Base-by-base conservation (phyloP, 2,797 vertebrate species). In the Pteropus rufus region DNA sequence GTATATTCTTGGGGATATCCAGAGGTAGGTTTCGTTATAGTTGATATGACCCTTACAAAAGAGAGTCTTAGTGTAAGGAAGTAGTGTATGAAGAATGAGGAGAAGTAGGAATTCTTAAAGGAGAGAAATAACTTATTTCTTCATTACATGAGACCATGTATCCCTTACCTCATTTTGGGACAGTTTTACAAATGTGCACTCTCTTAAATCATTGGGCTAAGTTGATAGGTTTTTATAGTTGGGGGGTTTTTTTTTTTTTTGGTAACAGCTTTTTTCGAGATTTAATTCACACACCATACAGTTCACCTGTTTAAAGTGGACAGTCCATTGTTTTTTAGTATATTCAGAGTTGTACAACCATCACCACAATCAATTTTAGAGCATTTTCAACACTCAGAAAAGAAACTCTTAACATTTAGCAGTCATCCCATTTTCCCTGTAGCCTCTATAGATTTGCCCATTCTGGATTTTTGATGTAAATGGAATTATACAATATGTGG, bases 71-170 rank as follows among this genome's bases (percentile, higher is more conserved):
- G 19, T 83, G 11, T 72, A 92, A 82, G 79, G 19, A 89, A 64
- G 26, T 93, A 36, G 36, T 46, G 5, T 54, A 60, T 88, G 46
- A 73, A 15, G 0, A 90, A 41, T 90, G 23, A 90, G 65, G 46
- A 86, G 60, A 90, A 83, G 62, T 34, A 67, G 58, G 56, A 64
- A 64, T 84, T 86, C 49, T 84, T 96, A 79, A 84, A 94, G 39
- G 41, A 4, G 72, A 76, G 72, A 77, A 73, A 46, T 91, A 44
- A 31, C 34, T 82, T 60, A 31, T n/a, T 67, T 90, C 44, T 58
- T 92, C 5, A 56, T 75, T 95, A 15, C 4, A 9, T 70, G 44
- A 83, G 58, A 56, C 12, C 52, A 26, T 92, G 16, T 88, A n/a
- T 89, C 3, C 1, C 23, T 11, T 5, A 1, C 10, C 34, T 21